Base-by-base conservation (phyloP, 2,797 vertebrate species). In the Micrastur ruficollis region DNA sequence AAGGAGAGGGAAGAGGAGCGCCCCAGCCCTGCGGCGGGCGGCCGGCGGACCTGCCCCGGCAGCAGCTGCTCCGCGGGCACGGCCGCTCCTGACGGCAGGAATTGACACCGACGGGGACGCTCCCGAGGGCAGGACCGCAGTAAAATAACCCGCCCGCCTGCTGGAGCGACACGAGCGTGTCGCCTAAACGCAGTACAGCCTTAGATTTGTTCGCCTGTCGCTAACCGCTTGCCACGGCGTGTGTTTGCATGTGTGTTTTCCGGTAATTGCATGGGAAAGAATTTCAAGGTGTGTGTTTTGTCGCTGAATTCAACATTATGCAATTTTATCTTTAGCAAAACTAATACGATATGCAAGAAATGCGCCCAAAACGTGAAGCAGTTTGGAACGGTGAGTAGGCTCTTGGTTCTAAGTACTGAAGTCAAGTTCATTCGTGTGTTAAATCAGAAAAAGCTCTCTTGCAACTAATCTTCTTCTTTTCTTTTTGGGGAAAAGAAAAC, bases 331-430 rank as follows among this genome's bases (percentile, higher is more conserved):
- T 98, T 72, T 97, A 99, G 99, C 97, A 99, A 99, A 98, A 99
- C 99, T 49, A 99, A 99, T 83, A 99, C 99, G 80, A 99, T 99
- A 98, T 99, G 99, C 98, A 99, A 99, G 98, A 99, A 99, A 89
- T 99, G 99, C 92, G 99, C 99, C 91, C 99, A 99, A 97, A 99
- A 99, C 71, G 99, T 99, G 96, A 99, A 99, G 97, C 99, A 99
- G 86, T 99, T 99, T 89, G 99, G 99, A 97, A 99, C 99, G 14
- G 99, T 99, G 96, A 99, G 99, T 98, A 90, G 31, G 17, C 19
- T 55, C 15, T 31, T 7, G 5, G 9, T 31, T 61, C 32, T 68
- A 6, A 38, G 29, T 7, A 3, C 3, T 16, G 16, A 27, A 36
- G n/a, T 53, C 22, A 27, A 38, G 31, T 31, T 83, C 8, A 0